Conservation (phyloP, 2,113 vertebrate species). For the Apus apus region DNA sequence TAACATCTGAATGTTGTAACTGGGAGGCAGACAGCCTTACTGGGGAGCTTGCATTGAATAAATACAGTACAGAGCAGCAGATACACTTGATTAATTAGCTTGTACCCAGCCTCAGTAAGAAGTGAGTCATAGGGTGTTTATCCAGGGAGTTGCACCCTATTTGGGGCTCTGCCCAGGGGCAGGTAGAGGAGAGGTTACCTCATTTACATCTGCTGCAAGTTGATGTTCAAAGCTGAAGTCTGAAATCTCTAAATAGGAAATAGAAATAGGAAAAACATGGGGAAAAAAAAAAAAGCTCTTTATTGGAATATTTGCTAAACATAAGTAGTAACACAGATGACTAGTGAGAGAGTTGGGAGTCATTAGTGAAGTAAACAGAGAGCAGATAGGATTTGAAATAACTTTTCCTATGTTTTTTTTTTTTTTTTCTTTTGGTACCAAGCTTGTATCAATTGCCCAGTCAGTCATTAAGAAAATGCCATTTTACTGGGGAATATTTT, state of each 20-base stretch:
- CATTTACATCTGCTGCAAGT: neutral
- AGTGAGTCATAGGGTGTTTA: neutral
- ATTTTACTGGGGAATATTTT: neutral
- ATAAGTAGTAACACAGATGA: neutral
- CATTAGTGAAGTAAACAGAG: neutral
- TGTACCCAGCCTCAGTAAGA: neutral
- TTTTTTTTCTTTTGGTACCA: neutral
- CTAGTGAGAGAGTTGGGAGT: neutral
- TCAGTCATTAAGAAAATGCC: neutral
- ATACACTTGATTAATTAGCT: slow-evolving; percentile 11
- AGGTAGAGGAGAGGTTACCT: neutral
- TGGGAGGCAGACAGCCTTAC: neutral
- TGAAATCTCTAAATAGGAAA: neutral
- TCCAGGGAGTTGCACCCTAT: neutral
- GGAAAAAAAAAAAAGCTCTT: neutral
- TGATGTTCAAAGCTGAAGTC: neutral
- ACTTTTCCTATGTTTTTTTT: neutral
- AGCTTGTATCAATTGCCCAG: neutral
- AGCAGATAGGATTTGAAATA: neutral
- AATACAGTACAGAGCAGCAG: neutral
- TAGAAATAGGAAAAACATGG: neutral
- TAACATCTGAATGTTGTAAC: slow-evolving; percentile 23
- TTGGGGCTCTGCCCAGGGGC: neutral
- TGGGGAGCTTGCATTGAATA: neutral
- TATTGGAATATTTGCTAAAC: neutral